These are phyloP conservation scores for Cistogaster globosa DNA, from an alignment of 2,888 invertebrate species.

Conservation along the genomic window DNA sequence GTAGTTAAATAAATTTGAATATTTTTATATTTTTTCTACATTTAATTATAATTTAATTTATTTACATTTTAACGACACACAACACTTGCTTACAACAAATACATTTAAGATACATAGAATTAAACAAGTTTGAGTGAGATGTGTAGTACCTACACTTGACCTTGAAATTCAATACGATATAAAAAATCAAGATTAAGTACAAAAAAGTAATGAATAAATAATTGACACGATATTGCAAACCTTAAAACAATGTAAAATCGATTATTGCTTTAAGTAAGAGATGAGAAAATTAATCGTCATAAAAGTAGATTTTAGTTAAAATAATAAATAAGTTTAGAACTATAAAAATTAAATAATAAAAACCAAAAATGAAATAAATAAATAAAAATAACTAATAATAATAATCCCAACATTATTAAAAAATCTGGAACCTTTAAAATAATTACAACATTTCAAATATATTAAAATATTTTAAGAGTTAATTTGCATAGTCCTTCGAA, in stretches of 20 bases:
- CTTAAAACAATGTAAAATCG: slow-evolving; percentile 20
- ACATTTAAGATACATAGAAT: slow-evolving; percentile 46
- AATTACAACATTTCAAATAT: too few species aligned
- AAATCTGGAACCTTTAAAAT: too few species aligned
- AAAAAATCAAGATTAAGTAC: slow-evolving; percentile 3
- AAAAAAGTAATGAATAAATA: slow-evolving; percentile 42
- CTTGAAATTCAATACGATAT: slow-evolving; percentile 60
- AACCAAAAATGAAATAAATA: not conserved
- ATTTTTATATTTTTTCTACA: slow-evolving; percentile 12
- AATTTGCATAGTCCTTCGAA: too few species aligned
- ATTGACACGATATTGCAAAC: slow-evolving; percentile 47
- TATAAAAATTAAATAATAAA: too few species aligned
- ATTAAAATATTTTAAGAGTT: too few species aligned
- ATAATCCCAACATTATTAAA: too few species aligned
- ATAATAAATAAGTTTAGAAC: not conserved
- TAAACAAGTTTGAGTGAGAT: slow-evolving; percentile 37
- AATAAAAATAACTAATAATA: too few species aligned
- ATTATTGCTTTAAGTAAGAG: slow-evolving; percentile 12
- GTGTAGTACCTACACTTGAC: slow-evolving; percentile 63
- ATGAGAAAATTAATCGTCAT: not conserved
- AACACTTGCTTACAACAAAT: not conserved
- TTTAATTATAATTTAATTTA: slow-evolving; percentile 59
- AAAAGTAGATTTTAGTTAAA: not conserved
- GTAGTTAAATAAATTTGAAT: slow-evolving; percentile 31
- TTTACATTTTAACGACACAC: slow-evolving; percentile 31